Base-by-base conservation (phyloP, 1,140 invertebrate genomes). In the Euwallacea similis region DNA sequence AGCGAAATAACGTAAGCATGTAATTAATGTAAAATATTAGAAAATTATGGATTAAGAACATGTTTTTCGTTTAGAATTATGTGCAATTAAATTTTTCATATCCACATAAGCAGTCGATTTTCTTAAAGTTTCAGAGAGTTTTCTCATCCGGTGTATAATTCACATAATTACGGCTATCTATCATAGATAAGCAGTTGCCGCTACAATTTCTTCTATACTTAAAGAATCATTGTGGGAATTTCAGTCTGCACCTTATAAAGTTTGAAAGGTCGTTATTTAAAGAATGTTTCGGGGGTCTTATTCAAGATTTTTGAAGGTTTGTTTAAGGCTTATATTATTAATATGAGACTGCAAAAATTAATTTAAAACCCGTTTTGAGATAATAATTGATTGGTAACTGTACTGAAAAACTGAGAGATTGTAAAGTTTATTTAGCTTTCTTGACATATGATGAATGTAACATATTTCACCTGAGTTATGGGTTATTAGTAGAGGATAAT, bases 21-120 rank as follows among this genome's bases (percentile, higher is more conserved):
- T 33, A 4, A 33, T 1, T 2, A 33, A 33, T 33, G 21, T 33
- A 33, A 33, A 33, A 33, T 33, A 4, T n/a, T 33, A 33, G 21
- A 33, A 33, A 33, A 33, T 33, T 70, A 60, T 70, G 63, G 53
- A 60, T 61, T 44, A 41, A 42, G 42, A 53, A 41, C 53, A 53
- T 70, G 64, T 64, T 64, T 64, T 61, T 62, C 56, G 60, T 70
- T 70, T 69, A 69, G 63, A 53, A 70, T 70, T 64, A 70, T 70
- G 44, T 61, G 16, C 11, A 63, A 70, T 43, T 58, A 64, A 70
- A 70, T 60, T 70, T 70, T 70, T 63, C 16, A 64, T 70, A 56
- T 70, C 68, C 68, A 59, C 68, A 70, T 70, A 70, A 70, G 68
- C 68, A 61, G 50, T 70, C 64, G 60, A 70, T 70, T 70, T 58